Base-by-base conservation (phyloP, 2,888 invertebrate species). In the Phaonia tiefii region DNA sequence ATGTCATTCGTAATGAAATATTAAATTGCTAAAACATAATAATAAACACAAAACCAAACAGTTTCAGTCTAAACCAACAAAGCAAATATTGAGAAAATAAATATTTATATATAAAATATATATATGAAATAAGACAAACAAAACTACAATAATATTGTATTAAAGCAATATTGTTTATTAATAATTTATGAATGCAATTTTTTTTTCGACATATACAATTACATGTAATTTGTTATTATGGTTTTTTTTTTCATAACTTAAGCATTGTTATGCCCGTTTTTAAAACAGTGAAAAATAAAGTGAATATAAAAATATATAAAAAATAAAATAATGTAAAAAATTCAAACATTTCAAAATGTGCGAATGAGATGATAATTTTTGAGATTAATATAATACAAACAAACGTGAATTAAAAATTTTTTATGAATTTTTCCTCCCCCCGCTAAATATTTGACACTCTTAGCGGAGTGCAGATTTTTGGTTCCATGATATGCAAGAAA, bases 181-280 rank as follows among this genome's bases (percentile, higher is more conserved):
- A 72, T 69, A 58, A 56, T 73, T 76, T 20, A 7, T 22, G 60
- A 72, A 39, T 42, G 2, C 25, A 63, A 58, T 70, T 63, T 74
- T 70, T 65, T 44, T 66, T 25, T 67, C 75, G 71, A 67, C 20
- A 37, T 42, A n/a, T 20, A 46, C 11, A 67, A 46, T 22, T 11
- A 46, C 1, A 37, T 58, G 75, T 82, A 80, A 78, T 83, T 83
- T 82, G 80, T 60, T 82, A 80, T 83, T 77, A 83, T 80, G 74
- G 75, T 83, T 83, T 83, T 80, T 79, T 75, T 80, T 77, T 73
- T 75, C 78, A 83, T 84, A 79, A 84, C 74, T 82, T 83, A 80
- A 80, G 70, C 83, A 75, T 69, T 78, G 60, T 72, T 79, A 81
- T 65, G 54, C 26, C 60, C 72, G 44, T 72, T 82, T 76, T 69